Evolutionary conservation across 1,140 invertebrate species (phyloP), one percentile per base, ranked within the genome.

Genomic region (Heliconius himera): DNA sequence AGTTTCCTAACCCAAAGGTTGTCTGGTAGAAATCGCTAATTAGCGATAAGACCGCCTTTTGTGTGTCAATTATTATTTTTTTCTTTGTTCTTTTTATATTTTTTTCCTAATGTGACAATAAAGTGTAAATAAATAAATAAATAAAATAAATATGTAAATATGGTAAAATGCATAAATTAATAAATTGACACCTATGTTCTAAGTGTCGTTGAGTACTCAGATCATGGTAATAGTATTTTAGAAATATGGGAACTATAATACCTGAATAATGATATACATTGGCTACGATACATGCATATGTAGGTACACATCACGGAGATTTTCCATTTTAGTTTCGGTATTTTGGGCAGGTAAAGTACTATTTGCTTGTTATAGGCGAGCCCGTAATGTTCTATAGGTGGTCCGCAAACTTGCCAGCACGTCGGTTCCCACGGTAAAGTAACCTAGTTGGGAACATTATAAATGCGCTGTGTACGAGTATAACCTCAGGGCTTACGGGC

Each of bases 401-500:
- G 74, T 56, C 36, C 11, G 77, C 78, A 33, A 79, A 74, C 66
- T 74, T 79, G 73, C 78, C 71, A 29, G 33, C 56, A 77, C 71
- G 54, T 73, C 36, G 41, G 51, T 80, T 80, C 79, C 74, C 79
- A 80, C 79, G 79, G 78, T 54, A 80, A 80, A 73, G 60, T 79
- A 72, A 76, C 70, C 79, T 80, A 76, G 74, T 81, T 81, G 73
- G 51, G 6, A 38, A 71, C 70, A 66, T 66, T 66, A 66, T 66
- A 66, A 66, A 73, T 71, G 38, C 33, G 49, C 33, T 54, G 49
- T 76, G 71, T 29, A 2, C 29, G 29, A 29, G 29, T 80, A 73
- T 80, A 80, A 76, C 79, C 74, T 80, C 73, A 77, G 79, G 79
- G 79, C 74, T 80, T 80, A 46, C 46, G 60, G 73, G 29, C 49